These are phyloP conservation scores for Pitta sordida DNA, from an alignment of 2,113 vertebrate species.

Conservation along the genomic window DNA sequence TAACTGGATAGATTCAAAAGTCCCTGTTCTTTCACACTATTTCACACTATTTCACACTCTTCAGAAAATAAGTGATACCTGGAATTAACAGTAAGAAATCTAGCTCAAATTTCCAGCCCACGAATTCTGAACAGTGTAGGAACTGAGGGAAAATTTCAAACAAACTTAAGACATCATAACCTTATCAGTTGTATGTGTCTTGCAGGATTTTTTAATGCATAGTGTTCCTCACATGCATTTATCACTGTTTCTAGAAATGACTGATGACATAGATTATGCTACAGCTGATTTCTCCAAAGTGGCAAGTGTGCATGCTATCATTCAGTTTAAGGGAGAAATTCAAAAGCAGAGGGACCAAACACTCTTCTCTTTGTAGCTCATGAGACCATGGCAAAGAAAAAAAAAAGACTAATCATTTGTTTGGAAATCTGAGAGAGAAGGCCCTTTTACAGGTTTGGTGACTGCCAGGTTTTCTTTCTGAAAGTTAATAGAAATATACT, in stretches of 20 bases:
- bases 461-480: not conserved
- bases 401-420: not conserved
- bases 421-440: not conserved
- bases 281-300: not conserved
- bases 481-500: not conserved
- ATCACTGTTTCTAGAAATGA: not conserved
- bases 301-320: not conserved
- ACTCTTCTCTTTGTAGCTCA: not conserved
- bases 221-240: not conserved
- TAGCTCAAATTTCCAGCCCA: not conserved
- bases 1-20: not conserved
- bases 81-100: not conserved
- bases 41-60: not conserved
- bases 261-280: not conserved
- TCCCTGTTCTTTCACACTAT: not conserved
- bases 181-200: not conserved
- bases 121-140: not conserved
- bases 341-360: not conserved
- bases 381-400: not conserved
- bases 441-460: not conserved
- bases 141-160: not conserved
- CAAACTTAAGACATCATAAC: not conserved
- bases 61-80: not conserved
- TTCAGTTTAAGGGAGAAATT: not conserved
- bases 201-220: not conserved